phyloP scores from a whole-genome alignment of 2,888 invertebrate species.

The Chalcis sispes region DNA sequence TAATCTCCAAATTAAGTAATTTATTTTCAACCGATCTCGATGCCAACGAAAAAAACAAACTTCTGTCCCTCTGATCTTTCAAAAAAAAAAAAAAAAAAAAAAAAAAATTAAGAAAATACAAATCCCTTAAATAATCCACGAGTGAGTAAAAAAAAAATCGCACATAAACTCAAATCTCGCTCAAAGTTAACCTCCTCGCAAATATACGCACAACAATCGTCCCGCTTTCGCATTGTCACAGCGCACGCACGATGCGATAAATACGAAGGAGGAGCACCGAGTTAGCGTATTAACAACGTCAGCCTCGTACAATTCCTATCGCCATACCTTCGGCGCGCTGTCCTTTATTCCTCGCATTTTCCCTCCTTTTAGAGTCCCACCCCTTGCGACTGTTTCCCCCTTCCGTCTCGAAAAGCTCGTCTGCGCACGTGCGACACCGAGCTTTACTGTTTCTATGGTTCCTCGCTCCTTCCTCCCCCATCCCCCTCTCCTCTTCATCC shows the following conservation, averaged over 20 bases:
- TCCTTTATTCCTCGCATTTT: slow-evolving; percentile 46
- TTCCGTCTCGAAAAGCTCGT: neutral
- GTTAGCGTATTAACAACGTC: slow-evolving; percentile 64
- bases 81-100: too few species aligned
- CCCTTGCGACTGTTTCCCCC: slow-evolving; percentile 36
- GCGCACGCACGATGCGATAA: neutral
- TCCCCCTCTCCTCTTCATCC: neutral
- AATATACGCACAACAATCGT: too few species aligned
- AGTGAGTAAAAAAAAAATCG: too few species aligned
- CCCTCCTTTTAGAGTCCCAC: slow-evolving; percentile 60
- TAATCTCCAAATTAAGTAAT: too few species aligned
- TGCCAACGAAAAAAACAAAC: too few species aligned
- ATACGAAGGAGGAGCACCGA: neutral
- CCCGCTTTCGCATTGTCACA: neutral
- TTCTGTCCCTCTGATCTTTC: too few species aligned
- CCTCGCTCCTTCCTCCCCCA: neutral
- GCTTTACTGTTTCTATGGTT: slow-evolving; percentile 52
- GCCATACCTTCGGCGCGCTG: slow-evolving; percentile 65
- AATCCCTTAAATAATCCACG: too few species aligned
- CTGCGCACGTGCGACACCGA: slow-evolving; percentile 47
- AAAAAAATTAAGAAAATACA: too few species aligned
- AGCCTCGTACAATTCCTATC: slow-evolving; percentile 40
- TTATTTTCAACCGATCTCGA: too few species aligned
- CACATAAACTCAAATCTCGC: too few species aligned
- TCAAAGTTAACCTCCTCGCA: too few species aligned